Percentiles rank a stretch among this genome's conserved stretches.
These are phyloP conservation scores for Parotia lawesii DNA, from an alignment of 2,113 vertebrate species.

Conservation along the genomic window DNA sequence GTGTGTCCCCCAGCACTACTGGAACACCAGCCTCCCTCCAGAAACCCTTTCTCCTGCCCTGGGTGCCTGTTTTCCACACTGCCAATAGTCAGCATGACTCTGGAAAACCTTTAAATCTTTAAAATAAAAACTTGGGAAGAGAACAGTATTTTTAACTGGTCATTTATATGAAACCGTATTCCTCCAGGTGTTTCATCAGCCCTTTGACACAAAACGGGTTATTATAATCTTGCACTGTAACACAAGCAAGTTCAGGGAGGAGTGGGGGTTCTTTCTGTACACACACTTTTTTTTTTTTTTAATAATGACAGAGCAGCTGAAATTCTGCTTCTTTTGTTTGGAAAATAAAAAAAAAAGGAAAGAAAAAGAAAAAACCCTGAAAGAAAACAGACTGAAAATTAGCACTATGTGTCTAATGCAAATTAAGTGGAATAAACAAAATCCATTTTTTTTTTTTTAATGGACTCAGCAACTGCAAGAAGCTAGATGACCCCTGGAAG, in stretches of 20 bases:
- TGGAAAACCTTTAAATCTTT: not conserved
- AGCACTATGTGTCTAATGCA: not conserved
- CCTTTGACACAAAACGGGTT: not conserved
- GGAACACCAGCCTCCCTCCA: not conserved
- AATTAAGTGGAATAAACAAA: not conserved
- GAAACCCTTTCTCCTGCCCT: not conserved
- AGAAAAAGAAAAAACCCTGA: not conserved
- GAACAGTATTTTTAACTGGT: not conserved
- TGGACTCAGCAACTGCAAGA: not conserved
- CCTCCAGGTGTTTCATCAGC: not conserved
- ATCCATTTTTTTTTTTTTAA: not conserved
- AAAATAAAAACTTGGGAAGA: not conserved
- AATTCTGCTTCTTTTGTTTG: not conserved
- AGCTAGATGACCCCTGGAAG: not conserved
- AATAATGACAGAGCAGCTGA: not conserved
- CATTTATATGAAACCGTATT: not conserved
- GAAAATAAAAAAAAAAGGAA: not conserved
- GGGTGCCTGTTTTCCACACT: fast-evolving
- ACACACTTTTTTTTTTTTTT: not conserved
- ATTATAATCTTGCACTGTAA: not conserved
- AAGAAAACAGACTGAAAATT: not conserved
- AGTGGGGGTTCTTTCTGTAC: not conserved
- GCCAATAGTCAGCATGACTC: not conserved
- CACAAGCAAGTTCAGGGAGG: not conserved
- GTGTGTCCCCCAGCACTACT: not conserved